Evolutionary conservation across 2,888 invertebrate genomes (phyloP).

Genomic region (Tipula helvola): DNA sequence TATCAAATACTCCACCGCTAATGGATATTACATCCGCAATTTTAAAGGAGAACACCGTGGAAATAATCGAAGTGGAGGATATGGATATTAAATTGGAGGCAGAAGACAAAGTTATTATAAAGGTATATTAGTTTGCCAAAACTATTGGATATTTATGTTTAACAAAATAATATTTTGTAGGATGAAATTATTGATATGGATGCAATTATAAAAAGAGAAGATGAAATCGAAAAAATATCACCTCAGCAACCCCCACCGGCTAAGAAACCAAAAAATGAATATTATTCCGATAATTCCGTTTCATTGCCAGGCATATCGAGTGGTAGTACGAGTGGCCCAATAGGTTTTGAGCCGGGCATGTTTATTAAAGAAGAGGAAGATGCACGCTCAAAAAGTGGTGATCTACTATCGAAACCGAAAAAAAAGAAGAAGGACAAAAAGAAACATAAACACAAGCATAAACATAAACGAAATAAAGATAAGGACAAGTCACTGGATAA

Average conservation of each 20-base stretch:
- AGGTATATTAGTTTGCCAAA: not conserved
- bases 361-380: constrained; percentile 46
- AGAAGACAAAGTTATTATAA: constrained; percentile 12
- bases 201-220: constrained; percentile 14
- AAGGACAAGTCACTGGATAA: constrained; percentile 31
- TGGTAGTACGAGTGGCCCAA: constrained; percentile 45
- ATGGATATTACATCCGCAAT: constrained; percentile 29
- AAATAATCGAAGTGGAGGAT: constrained; percentile 32
- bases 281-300: constrained; percentile 68
- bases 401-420: constrained; percentile 38
- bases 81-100: constrained; percentile 24
- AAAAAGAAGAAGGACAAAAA: constrained; percentile 69
- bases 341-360: constrained; percentile 78
- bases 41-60: constrained; percentile 37
- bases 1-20: not conserved
- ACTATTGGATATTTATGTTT: not conserved
- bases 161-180: not conserved
- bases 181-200: constrained; percentile 22
- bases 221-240: constrained; percentile 27
- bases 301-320: constrained; percentile 63
- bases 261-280: constrained; percentile 38
- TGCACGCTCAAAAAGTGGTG: constrained; percentile 30
- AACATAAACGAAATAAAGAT: constrained; percentile 66
- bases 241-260: constrained; percentile 11
- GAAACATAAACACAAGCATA: constrained; percentile 83